Evolutionary conservation across 1,140 invertebrate genomes (phyloP), one percentile per base, ranked within the genome.

Genomic region (Oppia nitens): DNA sequence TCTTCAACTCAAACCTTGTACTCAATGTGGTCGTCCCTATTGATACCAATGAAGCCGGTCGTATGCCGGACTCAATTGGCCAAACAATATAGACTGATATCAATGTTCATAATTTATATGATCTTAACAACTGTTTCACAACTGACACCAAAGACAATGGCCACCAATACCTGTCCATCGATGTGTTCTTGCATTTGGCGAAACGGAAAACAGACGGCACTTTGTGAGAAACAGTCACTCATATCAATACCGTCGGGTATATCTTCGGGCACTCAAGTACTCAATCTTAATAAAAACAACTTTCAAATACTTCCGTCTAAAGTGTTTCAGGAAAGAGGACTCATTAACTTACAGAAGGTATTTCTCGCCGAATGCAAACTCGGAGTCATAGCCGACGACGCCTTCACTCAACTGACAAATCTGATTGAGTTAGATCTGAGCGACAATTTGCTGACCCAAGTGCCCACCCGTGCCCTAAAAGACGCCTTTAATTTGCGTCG

Each of bases 121-220:
- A n/a, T n/a, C n/a, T n/a, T n/a, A n/a, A n/a, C n/a, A n/a, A n/a
- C n/a, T n/a, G n/a, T n/a, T n/a, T n/a, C 32, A 40, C 6, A 9
- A 40, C 32, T 9, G 17, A 40, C 17, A 40, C 32, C 6, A 17
- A 6, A 6, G 32, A 40, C 32, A 40, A 17, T 40, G 6, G 6
- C 32, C 6, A 40, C 32, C 17, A 40, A 40, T 17, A 51, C 9
- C n/a, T 60, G 63, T 26, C 63, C 63, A 1, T 55, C 55, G 29
- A 47, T 64, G 4, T 92, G 89, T 70, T 75, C 78, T 11, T 92
- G 88, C 74, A 90, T 87, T 66, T 92, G 88, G 88, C 91, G 88
- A 70, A 81, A 83, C 66, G 88, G 87, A 1, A 92, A 92, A 68
- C 82, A 87, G 66, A 85, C 84, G 58, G 86, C 90, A 2, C 85